Evolutionary conservation across 2,888 invertebrate genomes (phyloP).

Genomic region (Apamea crenata): DNA sequence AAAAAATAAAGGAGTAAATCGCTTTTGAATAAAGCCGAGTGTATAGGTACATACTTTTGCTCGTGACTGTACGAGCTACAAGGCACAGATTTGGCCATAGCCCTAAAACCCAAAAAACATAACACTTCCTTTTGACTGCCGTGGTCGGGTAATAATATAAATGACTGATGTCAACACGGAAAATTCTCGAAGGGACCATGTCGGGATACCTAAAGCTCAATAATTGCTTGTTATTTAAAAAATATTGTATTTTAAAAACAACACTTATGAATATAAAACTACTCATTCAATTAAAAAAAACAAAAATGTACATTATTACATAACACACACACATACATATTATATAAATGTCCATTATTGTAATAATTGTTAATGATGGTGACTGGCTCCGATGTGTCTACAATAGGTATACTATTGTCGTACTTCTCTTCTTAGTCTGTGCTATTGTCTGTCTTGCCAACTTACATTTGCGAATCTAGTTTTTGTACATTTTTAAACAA

Average conservation of each 20-base stretch:
- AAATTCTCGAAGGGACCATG: constrained; percentile 46
- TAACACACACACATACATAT: background rate
- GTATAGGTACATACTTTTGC: too few species aligned
- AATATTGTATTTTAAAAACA: constrained; percentile 8
- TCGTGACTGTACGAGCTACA: too few species aligned
- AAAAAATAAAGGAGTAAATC: too few species aligned
- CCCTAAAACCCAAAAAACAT: background rate
- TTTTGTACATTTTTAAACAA: constrained; percentile 19
- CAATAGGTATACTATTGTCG: background rate
- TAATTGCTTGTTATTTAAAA: constrained; percentile 15
- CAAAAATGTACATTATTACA: background rate
- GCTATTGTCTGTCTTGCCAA: constrained; percentile 1
- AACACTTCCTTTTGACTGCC: background rate
- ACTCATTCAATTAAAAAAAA: constrained; percentile 7
- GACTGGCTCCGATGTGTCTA: constrained; percentile 27
- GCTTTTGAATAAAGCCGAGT: too few species aligned
- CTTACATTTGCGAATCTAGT: constrained; percentile 5
- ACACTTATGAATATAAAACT: background rate
- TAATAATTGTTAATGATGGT: constrained; percentile 14
- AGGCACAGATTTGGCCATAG: background rate
- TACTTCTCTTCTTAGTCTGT: too few species aligned
- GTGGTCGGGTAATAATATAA: background rate
- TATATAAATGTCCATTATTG: constrained; percentile 6
- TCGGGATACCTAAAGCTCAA: constrained; percentile 40
- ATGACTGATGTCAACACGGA: constrained; percentile 31